These are phyloP conservation scores for Crioceris asparagi DNA, from an alignment of 2,888 invertebrate species.

Conservation along the genomic window DNA sequence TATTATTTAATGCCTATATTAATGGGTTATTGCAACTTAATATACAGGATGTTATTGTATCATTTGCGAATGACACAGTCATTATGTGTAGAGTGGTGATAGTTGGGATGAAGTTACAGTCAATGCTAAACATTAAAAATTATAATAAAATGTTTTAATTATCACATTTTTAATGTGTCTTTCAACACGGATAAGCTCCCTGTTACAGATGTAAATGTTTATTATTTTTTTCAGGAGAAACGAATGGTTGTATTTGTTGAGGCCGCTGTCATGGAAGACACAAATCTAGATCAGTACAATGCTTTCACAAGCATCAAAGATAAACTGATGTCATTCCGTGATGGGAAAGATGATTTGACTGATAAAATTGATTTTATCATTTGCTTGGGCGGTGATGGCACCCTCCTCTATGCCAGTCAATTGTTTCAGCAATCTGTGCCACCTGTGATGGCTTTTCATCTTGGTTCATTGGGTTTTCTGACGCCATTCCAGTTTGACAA, in stretches of 20 bases:
- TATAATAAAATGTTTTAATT: no score
- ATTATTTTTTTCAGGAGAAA: constrained; percentile 82
- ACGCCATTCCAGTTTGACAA: constrained; percentile 94
- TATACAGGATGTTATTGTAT: no score
- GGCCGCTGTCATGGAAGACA: constrained; percentile 79
- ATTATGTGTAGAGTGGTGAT: no score
- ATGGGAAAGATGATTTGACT: constrained; percentile 87
- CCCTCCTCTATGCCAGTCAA: constrained; percentile 86
- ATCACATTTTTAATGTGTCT: no score
- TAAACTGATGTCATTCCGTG: constrained; percentile 75
- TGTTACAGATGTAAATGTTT: no score
- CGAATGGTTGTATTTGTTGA: constrained; percentile 94
- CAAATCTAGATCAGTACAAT: constrained; percentile 59
- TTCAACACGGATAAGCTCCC: no score
- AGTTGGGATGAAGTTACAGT: no score
- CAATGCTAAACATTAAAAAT: no score
- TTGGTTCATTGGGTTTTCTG: constrained; percentile 91
- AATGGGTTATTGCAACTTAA: no score
- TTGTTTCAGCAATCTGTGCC: constrained; percentile 94
- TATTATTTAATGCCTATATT: no score
- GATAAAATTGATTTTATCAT: constrained; percentile 96
- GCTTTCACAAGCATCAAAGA: constrained; percentile 69
- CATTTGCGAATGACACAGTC: no score
- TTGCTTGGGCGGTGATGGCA: constrained; percentile 95
- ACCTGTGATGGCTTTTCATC: constrained; percentile 96